Conservation (phyloP, 2,888 invertebrate species). For the Sussaba pulchella region DNA sequence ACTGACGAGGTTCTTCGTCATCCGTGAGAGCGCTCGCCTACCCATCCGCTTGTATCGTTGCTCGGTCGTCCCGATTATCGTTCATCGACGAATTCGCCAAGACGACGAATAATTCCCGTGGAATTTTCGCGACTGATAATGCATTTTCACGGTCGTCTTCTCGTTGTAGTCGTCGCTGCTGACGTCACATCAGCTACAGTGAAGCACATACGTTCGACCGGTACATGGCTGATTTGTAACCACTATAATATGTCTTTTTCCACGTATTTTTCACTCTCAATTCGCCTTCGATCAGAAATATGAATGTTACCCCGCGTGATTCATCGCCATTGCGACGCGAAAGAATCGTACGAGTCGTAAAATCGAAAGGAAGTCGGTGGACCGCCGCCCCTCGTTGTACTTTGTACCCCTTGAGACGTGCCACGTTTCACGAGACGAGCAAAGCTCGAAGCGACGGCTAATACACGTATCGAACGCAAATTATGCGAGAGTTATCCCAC, state of each 20-base stretch:
- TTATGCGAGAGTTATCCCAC: constrained; percentile 68
- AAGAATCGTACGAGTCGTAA: not conserved
- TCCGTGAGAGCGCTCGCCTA: constrained; percentile 17
- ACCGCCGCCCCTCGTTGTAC: not conserved
- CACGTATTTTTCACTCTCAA: constrained; percentile 7
- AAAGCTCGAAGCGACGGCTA: constrained; percentile 11
- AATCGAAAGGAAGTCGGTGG: not conserved
- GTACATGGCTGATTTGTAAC: too few relatives aligned
- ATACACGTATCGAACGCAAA: constrained; percentile 39
- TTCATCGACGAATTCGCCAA: constrained; percentile 46
- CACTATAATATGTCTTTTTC: too few relatives aligned
- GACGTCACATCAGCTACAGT: not conserved
- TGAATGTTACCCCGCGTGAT: not conserved
- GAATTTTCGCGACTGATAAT: constrained; percentile 61
- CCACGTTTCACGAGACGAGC: constrained; percentile 21
- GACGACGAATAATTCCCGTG: constrained; percentile 36
- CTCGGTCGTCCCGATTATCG: constrained; percentile 36
- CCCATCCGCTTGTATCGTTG: constrained; percentile 57
- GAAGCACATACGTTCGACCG: constrained; percentile 4
- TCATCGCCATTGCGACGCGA: not conserved
- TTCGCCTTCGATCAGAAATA: constrained; percentile 32
- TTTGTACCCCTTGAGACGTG: constrained; percentile 28
- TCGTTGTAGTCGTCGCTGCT: not conserved
- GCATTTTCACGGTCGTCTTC: constrained; percentile 51
- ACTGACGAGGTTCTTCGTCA: constrained; percentile 64